These are phyloP conservation scores for Chrysomela aeneicollis DNA, from an alignment of 2,888 invertebrate species.

Conservation along the genomic window DNA sequence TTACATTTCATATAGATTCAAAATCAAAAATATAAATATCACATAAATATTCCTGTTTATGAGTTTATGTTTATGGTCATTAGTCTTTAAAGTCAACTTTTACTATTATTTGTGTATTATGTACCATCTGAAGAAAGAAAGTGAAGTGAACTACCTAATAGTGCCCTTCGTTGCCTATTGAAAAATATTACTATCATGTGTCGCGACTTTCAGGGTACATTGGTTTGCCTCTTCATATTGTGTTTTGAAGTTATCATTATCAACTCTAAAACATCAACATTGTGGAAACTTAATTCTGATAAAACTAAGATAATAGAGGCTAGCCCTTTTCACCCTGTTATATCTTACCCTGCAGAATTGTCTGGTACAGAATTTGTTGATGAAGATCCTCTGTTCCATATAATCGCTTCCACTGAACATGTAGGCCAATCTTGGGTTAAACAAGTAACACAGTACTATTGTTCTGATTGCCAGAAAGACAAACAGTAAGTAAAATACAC, in stretches of 20 bases:
- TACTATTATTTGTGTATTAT: too few relatives aligned
- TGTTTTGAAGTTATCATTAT: constrained; percentile 75
- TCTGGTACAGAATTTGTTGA: constrained; percentile 54
- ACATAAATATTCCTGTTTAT: too few relatives aligned
- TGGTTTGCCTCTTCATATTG: constrained; percentile 67
- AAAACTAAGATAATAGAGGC: constrained; percentile 78
- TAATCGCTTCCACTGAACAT: constrained; percentile 76
- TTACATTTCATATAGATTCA: too few relatives aligned
- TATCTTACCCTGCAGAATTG: constrained; percentile 49
- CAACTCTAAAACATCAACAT: constrained; percentile 82
- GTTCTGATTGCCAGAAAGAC: constrained; percentile 66
- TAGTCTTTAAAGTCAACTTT: too few relatives aligned
- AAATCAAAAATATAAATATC: too few relatives aligned
- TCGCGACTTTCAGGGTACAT: constrained; percentile 67
- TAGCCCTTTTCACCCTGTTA: constrained; percentile 66
- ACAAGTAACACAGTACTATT: constrained; percentile 71
- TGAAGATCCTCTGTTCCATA: constrained; percentile 78
- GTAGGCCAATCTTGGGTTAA: constrained; percentile 74
- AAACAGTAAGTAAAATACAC: constrained; percentile 32
- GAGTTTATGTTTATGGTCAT: too few relatives aligned
- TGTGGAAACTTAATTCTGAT: constrained; percentile 83
- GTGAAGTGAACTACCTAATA: too few relatives aligned
- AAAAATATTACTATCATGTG: constrained; percentile 56
- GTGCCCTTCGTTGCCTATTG: too few relatives aligned
- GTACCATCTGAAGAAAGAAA: too few relatives aligned